phyloP scores from a whole-genome alignment of 1,140 invertebrate species.

The Tetramorium simillimum region DNA sequence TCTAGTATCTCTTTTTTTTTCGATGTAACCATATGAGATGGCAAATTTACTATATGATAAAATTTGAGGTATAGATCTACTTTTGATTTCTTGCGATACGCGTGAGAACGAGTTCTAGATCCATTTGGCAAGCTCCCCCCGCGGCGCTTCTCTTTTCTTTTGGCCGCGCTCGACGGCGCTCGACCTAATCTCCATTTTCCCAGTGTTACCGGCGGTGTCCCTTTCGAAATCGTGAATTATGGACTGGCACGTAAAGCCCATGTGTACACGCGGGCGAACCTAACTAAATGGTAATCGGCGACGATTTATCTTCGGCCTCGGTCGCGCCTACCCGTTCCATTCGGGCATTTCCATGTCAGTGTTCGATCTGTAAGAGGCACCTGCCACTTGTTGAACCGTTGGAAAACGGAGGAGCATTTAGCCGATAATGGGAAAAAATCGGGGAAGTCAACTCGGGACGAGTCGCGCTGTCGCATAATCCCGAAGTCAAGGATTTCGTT shows the following conservation, averaged over 20 bases:
- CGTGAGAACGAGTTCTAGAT: slow-evolving; percentile 38
- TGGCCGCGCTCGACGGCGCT: slow-evolving; percentile 15
- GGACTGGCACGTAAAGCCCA: slow-evolving; percentile 68
- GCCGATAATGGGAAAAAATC: slow-evolving; percentile 37
- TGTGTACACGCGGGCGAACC: slow-evolving; percentile 62
- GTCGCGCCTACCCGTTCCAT: slow-evolving; percentile 46
- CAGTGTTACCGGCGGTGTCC: slow-evolving; percentile 60
- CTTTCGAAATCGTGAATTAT: slow-evolving; percentile 71
- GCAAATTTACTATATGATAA: neutral
- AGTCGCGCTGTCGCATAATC: slow-evolving; percentile 20
- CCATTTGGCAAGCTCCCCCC: slow-evolving; percentile 9
- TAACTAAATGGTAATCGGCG: slow-evolving; percentile 75
- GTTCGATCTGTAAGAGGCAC: slow-evolving; percentile 71
- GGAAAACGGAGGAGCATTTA: slow-evolving; percentile 61
- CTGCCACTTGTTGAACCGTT: slow-evolving; percentile 70
- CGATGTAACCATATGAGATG: neutral
- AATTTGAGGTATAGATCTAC: slow-evolving; percentile 9
- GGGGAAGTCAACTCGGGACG: neutral
- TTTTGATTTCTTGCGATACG: slow-evolving; percentile 1
- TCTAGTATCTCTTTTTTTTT: neutral
- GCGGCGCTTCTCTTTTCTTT: slow-evolving; percentile 20
- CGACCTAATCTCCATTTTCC: slow-evolving; percentile 72
- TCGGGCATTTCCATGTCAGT: slow-evolving; percentile 57
- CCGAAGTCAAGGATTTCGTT: slow-evolving; percentile 11
- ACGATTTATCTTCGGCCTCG: slow-evolving; percentile 71